A percentile compares a stretch with the other conserved stretches of the same genome.
These are phyloP conservation scores for Nicator chloris DNA, from an alignment of 2,113 vertebrate species.

Conservation along the genomic window DNA sequence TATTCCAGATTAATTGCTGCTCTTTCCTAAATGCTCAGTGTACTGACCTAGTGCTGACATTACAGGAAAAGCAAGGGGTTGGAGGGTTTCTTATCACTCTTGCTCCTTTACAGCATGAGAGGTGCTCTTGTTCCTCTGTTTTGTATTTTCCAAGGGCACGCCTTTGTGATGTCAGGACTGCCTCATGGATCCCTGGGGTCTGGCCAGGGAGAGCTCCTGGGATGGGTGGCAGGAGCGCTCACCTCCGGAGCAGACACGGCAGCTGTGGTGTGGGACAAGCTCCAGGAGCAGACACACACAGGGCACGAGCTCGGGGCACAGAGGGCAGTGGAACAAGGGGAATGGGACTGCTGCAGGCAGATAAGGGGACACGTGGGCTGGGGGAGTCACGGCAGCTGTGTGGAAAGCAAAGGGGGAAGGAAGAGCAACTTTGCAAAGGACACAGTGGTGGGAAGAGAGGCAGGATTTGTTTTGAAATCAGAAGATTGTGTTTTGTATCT, in stretches of 20 bases:
- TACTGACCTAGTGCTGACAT: neutral
- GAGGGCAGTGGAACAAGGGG: neutral
- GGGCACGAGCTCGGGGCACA: fast-evolving
- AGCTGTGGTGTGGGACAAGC: neutral
- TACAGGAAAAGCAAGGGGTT: neutral
- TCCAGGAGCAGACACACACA: neutral
- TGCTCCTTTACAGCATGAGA: neutral
- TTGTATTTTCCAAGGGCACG: neutral
- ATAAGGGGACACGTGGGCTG: fast-evolving
- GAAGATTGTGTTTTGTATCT: neutral
- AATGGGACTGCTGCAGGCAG: neutral
- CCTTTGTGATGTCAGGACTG: neutral
- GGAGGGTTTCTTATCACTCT: neutral
- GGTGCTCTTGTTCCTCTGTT: neutral
- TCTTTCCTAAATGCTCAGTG: neutral
- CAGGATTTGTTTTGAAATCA: neutral
- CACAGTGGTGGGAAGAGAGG: neutral
- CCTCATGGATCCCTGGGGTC: neutral
- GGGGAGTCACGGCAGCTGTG: fast-evolving
- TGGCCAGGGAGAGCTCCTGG: neutral
- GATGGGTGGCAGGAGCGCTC: fast-evolving
- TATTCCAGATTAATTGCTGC: neutral
- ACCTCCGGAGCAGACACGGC: fast-evolving
- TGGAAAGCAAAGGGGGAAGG: neutral
- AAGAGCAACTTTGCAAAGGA: neutral